phyloP scores from a whole-genome alignment of 2,113 vertebrate species.

The Thalassoma bifasciatum region DNA sequence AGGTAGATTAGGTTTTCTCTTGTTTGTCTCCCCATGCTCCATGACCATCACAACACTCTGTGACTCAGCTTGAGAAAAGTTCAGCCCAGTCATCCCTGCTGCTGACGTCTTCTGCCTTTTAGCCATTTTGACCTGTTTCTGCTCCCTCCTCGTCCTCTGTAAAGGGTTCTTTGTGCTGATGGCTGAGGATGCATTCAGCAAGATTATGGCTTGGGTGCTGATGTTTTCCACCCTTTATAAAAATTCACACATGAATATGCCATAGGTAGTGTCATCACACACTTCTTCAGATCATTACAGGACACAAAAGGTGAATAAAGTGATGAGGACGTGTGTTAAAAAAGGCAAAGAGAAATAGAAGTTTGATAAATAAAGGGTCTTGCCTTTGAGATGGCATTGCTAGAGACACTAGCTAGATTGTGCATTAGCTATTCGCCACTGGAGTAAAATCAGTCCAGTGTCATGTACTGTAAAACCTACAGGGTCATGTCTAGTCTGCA shows the following conservation, averaged over 20 bases:
- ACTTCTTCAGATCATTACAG: slow-evolving; percentile 20
- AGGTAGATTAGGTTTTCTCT: slow-evolving; percentile 67
- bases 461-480: slow-evolving; percentile 64
- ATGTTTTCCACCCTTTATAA: slow-evolving; percentile 50
- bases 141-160: slow-evolving; percentile 40
- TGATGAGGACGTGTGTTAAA: slow-evolving; percentile 24
- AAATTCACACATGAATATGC: slow-evolving; percentile 45
- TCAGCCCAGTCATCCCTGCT: slow-evolving; percentile 30
- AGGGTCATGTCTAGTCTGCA: slow-evolving; percentile 71
- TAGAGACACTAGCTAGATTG: slow-evolving; percentile 66
- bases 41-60: slow-evolving; percentile 19
- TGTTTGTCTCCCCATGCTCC: slow-evolving; percentile 40
- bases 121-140: slow-evolving; percentile 29
- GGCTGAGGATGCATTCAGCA: slow-evolving; percentile 43
- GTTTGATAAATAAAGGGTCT: slow-evolving; percentile 60
- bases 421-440: slow-evolving; percentile 72
- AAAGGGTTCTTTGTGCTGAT: slow-evolving; percentile 73
- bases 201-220: slow-evolving; percentile 70
- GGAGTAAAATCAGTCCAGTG: slow-evolving; percentile 59
- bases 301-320: slow-evolving; percentile 33
- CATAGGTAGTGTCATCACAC: slow-evolving; percentile 35
- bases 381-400: slow-evolving; percentile 60
- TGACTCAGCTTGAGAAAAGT: slow-evolving; percentile 45
- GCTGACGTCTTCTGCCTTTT: slow-evolving; percentile 22
- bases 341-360: slow-evolving; percentile 36